A percentile compares a stretch with the other conserved stretches of the same genome.
These are phyloP conservation scores for Hirtodrosophila alboralis DNA, from an alignment of 2,888 invertebrate species.

Conservation along the genomic window DNA sequence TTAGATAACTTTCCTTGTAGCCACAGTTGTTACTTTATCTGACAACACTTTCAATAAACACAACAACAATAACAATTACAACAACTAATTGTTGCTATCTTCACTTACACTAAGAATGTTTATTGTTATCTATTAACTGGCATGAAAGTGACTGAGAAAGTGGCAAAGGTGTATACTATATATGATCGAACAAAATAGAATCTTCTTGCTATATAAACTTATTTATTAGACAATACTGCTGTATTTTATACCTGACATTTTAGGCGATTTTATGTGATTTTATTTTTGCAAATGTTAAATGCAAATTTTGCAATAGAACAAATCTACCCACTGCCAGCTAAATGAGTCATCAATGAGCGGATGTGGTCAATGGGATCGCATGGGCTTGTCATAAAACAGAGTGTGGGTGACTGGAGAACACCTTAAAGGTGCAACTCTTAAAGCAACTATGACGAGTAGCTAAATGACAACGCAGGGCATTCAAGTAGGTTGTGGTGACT, in stretches of 20 bases:
- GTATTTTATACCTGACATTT: no score
- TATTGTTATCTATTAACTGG: constrained; percentile 24
- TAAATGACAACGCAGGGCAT: constrained; percentile 42
- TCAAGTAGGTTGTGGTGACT: constrained; percentile 42
- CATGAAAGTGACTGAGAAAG: constrained; percentile 34
- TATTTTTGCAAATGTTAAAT: constrained; percentile 30
- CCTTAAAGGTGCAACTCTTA: constrained; percentile 39
- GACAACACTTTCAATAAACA: constrained; percentile 4
- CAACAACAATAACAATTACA: constrained; percentile 18
- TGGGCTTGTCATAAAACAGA: constrained; percentile 49
- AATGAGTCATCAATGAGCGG: constrained; percentile 46
- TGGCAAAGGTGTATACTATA: background rate
- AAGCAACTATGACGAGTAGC: constrained; percentile 48
- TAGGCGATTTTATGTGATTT: constrained; percentile 16
- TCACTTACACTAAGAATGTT: constrained; percentile 2
- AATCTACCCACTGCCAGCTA: constrained; percentile 29
- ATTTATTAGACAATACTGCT: no score
- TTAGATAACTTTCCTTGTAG: background rate
- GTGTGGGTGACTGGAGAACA: constrained; percentile 57
- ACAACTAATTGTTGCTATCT: constrained; percentile 34
- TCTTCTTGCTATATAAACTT: no score
- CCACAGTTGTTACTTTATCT: constrained; percentile 25
- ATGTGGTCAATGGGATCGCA: constrained; percentile 60
- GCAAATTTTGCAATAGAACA: constrained; percentile 30
- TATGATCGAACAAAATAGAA: constrained; percentile 3